Evolutionary conservation across 2,888 invertebrate species (phyloP), one percentile per base, ranked within the genome.

Genomic region (Eulithis prunata): DNA sequence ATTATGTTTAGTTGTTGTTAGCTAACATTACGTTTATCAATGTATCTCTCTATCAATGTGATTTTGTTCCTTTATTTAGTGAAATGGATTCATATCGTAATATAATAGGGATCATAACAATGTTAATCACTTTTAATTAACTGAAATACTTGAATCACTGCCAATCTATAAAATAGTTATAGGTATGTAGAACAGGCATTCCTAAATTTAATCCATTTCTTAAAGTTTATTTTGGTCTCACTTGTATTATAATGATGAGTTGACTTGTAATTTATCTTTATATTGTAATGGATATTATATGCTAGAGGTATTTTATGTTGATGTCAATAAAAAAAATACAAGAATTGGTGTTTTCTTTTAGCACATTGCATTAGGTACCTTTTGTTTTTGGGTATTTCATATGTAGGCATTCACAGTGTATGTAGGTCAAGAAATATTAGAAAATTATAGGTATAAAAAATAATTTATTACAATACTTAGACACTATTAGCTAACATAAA

Each of bases 241-340:
- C 82, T 88, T 90, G 87, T 91, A 90, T 86, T 91, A 90, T 85
- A 76, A 90, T 91, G 88, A 90, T 91, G 87, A 87, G 90, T 90
- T 89, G 84, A 89, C 81, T 86, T 87, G 85, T 90, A 82, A 89
- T 87, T 87, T 90, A 88, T 86, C 86, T 87, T 88, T 84, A 83
- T 86, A 87, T 85, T 86, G 87, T 85, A 84, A 86, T 81, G 79
- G 87, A 89, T 84, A 89, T 88, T 88, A 80, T 90, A 89, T 87
- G 81, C 84, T 89, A 89, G 86, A 90, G 80, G 85, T 88, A 84
- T 88, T 85, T 87, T 90, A 89, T 83, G 86, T 91, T 91, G 84
- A 89, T 88, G 86, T 88, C 88, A 90, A 88, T 91, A 91, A 84
- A 90, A 89, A 82, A 85, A 83, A 84, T 85, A 84, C 78, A 78